A percentile compares a stretch with the other conserved stretches of the same genome.
These are phyloP conservation scores for Drosophila persimilis DNA, from an alignment of 1,140 invertebrate genomes.

Conservation along the genomic window DNA sequence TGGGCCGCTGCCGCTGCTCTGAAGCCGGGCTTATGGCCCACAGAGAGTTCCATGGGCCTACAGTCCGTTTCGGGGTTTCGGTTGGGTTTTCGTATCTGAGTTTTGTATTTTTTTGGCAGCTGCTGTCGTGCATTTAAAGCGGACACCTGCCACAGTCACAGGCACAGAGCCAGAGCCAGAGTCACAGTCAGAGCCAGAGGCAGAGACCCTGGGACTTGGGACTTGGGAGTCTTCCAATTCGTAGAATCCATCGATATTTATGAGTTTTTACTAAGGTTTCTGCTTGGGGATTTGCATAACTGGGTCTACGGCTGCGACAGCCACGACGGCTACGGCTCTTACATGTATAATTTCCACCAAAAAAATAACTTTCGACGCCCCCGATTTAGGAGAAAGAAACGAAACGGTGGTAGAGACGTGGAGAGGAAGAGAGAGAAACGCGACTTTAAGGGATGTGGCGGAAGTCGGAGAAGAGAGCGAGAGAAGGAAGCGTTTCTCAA, in stretches of 20 bases:
- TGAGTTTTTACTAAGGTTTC: conserved; percentile 58
- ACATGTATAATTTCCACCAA: conserved; percentile 66
- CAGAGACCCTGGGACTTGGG: conserved; percentile 42
- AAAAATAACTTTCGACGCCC: conserved; percentile 54
- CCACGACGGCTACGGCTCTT: conserved; percentile 40
- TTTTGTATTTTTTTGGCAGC: conserved; percentile 56
- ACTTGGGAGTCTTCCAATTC: conserved; percentile 42
- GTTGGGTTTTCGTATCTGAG: too few relatives aligned
- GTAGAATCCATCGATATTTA: conserved; percentile 81
- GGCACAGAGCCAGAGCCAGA: too few relatives aligned
- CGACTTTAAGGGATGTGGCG: conserved; percentile 35
- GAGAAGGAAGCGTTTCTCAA: conserved; percentile 15
- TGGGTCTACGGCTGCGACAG: conserved; percentile 48
- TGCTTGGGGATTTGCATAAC: conserved; percentile 67
- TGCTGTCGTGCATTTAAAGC: conserved; percentile 70
- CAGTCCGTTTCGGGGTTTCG: conserved; percentile 19
- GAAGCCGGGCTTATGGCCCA: background rate
- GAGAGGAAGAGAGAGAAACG: background rate
- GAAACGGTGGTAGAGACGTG: background rate
- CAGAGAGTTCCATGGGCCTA: conserved; percentile 46
- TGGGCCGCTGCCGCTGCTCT: conserved; percentile 11
- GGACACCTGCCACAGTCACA: conserved; percentile 56
- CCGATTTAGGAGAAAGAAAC: conserved; percentile 19
- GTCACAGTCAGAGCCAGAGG: too few relatives aligned
- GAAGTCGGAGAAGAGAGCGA: conserved; percentile 16